phyloP scores from a whole-genome alignment of 2,797 vertebrate genomes.

The Triplophysa bombifrons region DNA sequence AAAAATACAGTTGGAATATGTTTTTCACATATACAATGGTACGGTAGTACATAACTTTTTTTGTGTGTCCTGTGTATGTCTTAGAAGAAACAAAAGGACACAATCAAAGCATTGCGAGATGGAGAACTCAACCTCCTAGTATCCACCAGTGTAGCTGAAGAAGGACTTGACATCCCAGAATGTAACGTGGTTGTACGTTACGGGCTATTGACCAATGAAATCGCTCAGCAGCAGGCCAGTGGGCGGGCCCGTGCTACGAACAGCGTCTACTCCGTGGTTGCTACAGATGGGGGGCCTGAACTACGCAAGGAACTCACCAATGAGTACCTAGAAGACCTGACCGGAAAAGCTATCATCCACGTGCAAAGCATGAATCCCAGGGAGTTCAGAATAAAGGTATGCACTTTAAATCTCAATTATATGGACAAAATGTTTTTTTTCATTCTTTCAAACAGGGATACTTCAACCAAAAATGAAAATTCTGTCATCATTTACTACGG shows the following conservation, averaged over 20 bases:
- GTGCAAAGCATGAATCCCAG: slow-evolving; percentile 79
- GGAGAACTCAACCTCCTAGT: slow-evolving; percentile 88
- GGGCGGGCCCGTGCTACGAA: slow-evolving; percentile 85
- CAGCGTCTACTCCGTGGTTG: slow-evolving; percentile 88
- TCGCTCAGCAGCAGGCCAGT: slow-evolving; percentile 90
- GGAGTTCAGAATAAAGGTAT: slow-evolving; percentile 77
- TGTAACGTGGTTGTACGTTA: slow-evolving; percentile 94
- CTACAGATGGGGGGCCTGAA: slow-evolving; percentile 78
- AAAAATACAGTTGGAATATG: not conserved
- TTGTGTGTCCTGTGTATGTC: slow-evolving; percentile 3
- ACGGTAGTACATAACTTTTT: not conserved
- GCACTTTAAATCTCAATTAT: not conserved
- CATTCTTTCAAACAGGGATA: not conserved
- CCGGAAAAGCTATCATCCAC: slow-evolving; percentile 73
- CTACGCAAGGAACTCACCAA: slow-evolving; percentile 79
- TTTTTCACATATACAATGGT: not conserved
- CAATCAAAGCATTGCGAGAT: slow-evolving; percentile 79
- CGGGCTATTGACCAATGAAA: slow-evolving; percentile 93
- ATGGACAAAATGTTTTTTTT: not conserved
- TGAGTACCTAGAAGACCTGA: slow-evolving; percentile 81
- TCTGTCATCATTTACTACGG: too few species aligned
- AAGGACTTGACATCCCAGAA: slow-evolving; percentile 90
- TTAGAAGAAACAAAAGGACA: slow-evolving; percentile 78
- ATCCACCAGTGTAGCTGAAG: slow-evolving; percentile 92
- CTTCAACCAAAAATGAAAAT: too few species aligned